Evolutionary conservation across 2,113 vertebrate species (phyloP), one percentile per base, ranked within the genome.

Genomic region (Suricata suricatta): DNA sequence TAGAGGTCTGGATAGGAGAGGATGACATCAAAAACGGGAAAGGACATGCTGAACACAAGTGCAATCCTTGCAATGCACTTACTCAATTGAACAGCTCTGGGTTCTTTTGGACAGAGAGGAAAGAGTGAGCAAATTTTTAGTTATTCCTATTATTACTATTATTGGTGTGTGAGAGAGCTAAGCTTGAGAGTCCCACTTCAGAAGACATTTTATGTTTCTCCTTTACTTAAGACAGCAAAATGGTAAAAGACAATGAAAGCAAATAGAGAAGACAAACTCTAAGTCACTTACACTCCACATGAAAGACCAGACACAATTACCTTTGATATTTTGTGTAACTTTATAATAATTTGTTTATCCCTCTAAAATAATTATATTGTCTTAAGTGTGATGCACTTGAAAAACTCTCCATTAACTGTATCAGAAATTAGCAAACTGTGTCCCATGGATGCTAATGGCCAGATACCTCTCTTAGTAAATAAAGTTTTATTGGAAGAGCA

Each of bases 1-100:
- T 33, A 33, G n/a, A 16, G 9, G 2, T n/a, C 19, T 68, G 27
- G 27, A 2, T 7, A 9, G 3, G 10, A 13, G 5, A 10, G 2
- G 19, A 50, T 60, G 44, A 50, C 7, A 54, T 25, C 0, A 29
- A 87, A 81, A 87, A 9, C 41, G 27, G 41, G 5, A 47, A 74
- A 8, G 27, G 9, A 3, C 2, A 81, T 81, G 35, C 81, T 87
- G 21, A 44, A 11, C 72, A 64, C 38, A 33, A 25, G 13, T 80
- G 3, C 12, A 89, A 41, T 89, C 19, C 29, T 27, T 63, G 27
- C 33, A 57, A 14, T 54, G 9, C 3, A 1, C 2, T 85, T n/a
- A 52, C 72, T 23, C 10, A 81, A 63, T 63, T 80, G n/a, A 86
- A 71, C 9, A 44, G 38, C 29, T 84, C 27, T 88, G 23, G 19